phyloP scores from a whole-genome alignment of 2,888 invertebrate genomes.

The Patella depressa region DNA sequence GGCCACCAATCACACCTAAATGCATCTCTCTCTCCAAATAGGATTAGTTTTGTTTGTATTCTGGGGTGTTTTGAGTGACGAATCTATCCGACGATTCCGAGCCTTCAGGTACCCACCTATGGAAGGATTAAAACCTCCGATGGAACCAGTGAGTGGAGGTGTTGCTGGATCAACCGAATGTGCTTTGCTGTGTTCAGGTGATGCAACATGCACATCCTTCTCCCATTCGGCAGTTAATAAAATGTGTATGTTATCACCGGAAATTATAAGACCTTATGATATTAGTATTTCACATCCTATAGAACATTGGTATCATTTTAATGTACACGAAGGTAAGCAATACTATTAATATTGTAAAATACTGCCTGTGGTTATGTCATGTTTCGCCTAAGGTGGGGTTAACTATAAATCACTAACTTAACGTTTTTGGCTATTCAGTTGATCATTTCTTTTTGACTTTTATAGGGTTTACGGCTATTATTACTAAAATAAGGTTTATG shows the following conservation, averaged over 20 bases:
- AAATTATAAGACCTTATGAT: neutral
- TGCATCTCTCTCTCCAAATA: too few species aligned
- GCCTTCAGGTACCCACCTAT: neutral
- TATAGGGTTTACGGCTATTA: too few species aligned
- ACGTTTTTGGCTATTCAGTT: too few species aligned
- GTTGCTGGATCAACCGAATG: neutral
- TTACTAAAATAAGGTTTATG: too few species aligned
- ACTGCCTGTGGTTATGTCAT: neutral
- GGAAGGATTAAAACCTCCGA: neutral
- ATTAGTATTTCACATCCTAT: neutral
- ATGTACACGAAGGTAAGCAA: conserved; percentile 13
- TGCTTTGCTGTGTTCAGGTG: conserved; percentile 15
- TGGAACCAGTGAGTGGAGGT: neutral
- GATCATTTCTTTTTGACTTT: too few species aligned
- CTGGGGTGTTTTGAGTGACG: too few species aligned
- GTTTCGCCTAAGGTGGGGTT: neutral
- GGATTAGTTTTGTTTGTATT: too few species aligned
- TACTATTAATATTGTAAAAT: neutral
- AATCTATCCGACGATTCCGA: neutral
- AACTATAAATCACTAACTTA: too few species aligned
- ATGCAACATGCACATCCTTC: conserved; percentile 19
- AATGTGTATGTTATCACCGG: conserved; percentile 21
- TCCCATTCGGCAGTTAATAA: neutral
- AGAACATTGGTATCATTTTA: conserved; percentile 7
- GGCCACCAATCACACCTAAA: too few species aligned